Base-by-base conservation (phyloP, 92 coral and sea anemone species). In the Chrysogorgia sp. region DNA sequence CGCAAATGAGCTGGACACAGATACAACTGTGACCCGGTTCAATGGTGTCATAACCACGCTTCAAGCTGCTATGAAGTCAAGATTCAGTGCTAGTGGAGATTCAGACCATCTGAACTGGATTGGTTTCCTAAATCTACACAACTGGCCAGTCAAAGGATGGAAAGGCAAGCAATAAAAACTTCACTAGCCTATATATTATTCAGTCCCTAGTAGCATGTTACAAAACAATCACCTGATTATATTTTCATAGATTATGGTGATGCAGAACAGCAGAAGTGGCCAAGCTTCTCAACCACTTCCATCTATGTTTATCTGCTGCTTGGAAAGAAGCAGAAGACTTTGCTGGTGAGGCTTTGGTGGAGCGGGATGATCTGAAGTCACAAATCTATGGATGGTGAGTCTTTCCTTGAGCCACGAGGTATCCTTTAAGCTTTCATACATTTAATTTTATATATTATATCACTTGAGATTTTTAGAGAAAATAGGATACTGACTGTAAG, bases 341-440 rank as follows among this genome's bases (percentile, higher is more conserved):
- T 41, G 52, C 74, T 67, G 55, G 74, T 14, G 56, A 67, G 22
- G 74, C 7, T 40, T 20, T 67, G 74, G 21, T 67, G 1, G 74
- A 67, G 74, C 37, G 74, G 74, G 74, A 67, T 67, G 74, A 67
- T 67, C 56, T 67, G 8, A 67, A 63, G 71, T 63, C 71, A 21
- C 43, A 30, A 63, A 63, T 63, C 41, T 63, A 63, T 63, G 71
- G 20, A 63, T 45, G 21, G 71, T 63, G 40, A 29, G 71, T 60
- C 66, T 60, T 60, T 29, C 30, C 3, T 60, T 20, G 34, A 60
- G 66, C 28, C 21, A n/a, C 30, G 28, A 60, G 28, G 3, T 3
- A 5, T 20, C 31, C 31, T 63, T 63, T 34, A 58, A 30, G 64
- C 64, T 58, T 58, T 58, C 30, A 58, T 58, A 58, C 64, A 25